Conservation (phyloP, 2,797 vertebrate genomes). For the Malurus splendens region DNA sequence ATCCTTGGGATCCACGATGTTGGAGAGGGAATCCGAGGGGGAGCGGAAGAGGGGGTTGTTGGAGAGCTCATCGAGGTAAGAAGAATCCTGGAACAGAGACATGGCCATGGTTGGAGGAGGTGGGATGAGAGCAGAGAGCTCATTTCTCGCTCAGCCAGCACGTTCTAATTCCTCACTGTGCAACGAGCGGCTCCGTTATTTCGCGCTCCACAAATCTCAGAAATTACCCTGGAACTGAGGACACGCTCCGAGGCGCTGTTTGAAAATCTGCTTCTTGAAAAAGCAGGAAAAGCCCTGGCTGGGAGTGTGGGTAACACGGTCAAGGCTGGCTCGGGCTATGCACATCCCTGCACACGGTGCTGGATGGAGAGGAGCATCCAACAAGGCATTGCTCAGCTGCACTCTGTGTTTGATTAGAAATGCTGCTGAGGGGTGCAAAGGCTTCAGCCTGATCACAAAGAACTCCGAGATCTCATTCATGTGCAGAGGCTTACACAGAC, state of each 20-base stretch:
- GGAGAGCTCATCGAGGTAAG: slow-evolving; percentile 87
- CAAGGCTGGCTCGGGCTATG: background rate
- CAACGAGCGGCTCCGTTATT: fast-evolving
- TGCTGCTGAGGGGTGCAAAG: background rate
- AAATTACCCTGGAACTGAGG: background rate
- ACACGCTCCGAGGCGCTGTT: background rate
- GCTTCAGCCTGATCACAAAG: background rate
- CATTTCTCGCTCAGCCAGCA: background rate
- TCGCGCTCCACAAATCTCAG: background rate
- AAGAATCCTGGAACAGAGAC: slow-evolving; percentile 77
- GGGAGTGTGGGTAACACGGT: fast-evolving
- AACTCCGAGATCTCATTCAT: fast-evolving
- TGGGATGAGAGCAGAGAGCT: background rate
- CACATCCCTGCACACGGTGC: fast-evolving
- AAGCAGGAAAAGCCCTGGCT: background rate
- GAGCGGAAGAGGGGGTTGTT: slow-evolving; percentile 89
- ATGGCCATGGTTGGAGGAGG: background rate
- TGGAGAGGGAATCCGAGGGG: slow-evolving; percentile 88
- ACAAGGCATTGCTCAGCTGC: fast-evolving
- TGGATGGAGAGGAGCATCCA: background rate
- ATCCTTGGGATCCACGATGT: slow-evolving; percentile 82
- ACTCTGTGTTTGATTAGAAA: background rate
- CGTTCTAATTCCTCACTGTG: background rate
- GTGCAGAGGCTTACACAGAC: background rate
- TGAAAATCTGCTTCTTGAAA: background rate